phyloP scores from a whole-genome alignment of 2,113 vertebrate genomes.

The Cacatua alba region DNA sequence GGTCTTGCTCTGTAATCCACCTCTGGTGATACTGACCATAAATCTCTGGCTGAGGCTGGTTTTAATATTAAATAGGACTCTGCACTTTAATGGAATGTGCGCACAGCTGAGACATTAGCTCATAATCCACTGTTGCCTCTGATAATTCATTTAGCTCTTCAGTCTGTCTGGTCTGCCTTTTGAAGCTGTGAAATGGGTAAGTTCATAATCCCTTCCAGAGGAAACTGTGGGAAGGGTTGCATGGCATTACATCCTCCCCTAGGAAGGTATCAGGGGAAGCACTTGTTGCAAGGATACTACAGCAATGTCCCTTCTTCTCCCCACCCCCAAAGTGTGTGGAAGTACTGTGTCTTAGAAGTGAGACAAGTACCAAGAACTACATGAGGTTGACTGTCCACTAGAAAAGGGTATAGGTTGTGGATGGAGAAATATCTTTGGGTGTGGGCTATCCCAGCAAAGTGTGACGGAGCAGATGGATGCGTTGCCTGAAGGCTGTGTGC shows the following conservation, averaged over 20 bases:
- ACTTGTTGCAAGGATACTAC: neutral
- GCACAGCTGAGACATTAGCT: neutral
- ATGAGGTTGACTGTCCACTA: neutral
- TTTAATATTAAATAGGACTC: slow-evolving; percentile 1
- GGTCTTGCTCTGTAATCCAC: neutral
- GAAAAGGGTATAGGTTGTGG: neutral
- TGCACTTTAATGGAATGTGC: neutral
- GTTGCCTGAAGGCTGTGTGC: neutral
- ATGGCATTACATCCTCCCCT: neutral
- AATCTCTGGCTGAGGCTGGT: neutral
- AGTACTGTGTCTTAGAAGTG: neutral
- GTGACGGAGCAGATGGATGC: neutral
- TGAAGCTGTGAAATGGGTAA: neutral
- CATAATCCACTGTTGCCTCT: neutral
- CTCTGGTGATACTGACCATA: neutral
- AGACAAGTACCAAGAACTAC: neutral
- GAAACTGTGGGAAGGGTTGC: neutral
- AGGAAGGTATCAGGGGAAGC: neutral
- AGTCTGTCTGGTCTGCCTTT: neutral
- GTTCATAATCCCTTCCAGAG: neutral
- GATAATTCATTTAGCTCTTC: neutral
- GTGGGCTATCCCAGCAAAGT: neutral
- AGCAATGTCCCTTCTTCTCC: neutral
- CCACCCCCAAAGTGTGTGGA: neutral
- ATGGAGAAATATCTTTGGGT: neutral